These are phyloP conservation scores for Corythaeola cristata DNA, from an alignment of 2,113 vertebrate species.

Conservation along the genomic window DNA sequence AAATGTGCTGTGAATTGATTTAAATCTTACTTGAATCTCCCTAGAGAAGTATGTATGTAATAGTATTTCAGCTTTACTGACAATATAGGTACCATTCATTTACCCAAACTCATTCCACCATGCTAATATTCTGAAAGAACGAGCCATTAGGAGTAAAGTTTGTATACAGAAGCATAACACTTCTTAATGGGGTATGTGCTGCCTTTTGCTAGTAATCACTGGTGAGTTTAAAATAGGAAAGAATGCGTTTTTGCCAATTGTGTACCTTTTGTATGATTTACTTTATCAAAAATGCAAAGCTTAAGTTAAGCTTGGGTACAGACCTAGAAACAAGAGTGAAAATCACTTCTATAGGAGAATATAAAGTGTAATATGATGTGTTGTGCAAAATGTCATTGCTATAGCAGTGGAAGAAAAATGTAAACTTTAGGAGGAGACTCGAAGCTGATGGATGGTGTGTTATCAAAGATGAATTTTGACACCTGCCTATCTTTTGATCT, in stretches of 20 bases:
- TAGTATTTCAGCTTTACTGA: constrained; percentile 37
- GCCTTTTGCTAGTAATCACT: not conserved
- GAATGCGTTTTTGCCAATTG: not conserved
- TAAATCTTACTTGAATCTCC: constrained; percentile 38
- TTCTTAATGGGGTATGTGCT: not conserved
- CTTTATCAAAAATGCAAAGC: not conserved
- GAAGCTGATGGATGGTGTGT: constrained; percentile 43
- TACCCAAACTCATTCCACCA: constrained; percentile 47
- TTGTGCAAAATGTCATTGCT: constrained; percentile 8
- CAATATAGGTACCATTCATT: constrained; percentile 34
- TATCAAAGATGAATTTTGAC: constrained; percentile 66
- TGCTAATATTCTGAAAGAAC: constrained; percentile 48
- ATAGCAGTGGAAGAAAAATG: not conserved
- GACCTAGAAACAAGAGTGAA: not conserved
- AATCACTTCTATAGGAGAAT: not conserved
- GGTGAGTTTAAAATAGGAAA: not conserved
- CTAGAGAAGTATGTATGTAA: not conserved
- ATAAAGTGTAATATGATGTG: not conserved
- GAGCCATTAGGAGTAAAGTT: constrained; percentile 28
- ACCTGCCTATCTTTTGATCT: constrained; percentile 69
- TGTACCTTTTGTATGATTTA: not conserved
- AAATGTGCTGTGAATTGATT: constrained; percentile 14
- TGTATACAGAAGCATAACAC: not conserved
- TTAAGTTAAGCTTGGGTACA: not conserved
- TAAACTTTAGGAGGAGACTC: constrained; percentile 24